Base-by-base conservation (phyloP, 2,888 invertebrate genomes). In the Hypselothyrea guttata region DNA sequence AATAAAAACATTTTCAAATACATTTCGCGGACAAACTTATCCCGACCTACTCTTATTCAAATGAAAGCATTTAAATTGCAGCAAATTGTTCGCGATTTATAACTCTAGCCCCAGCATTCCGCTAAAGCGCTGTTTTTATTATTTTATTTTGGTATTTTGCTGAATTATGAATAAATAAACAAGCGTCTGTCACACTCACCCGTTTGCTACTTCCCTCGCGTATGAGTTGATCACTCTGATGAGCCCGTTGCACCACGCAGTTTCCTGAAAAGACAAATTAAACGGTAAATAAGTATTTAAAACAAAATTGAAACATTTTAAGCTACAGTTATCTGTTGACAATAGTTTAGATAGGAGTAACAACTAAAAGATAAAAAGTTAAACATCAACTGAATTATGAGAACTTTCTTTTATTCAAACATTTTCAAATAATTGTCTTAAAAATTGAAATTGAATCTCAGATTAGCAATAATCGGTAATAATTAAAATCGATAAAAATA, bases 161-260 rank as follows among this genome's bases (percentile, higher is more conserved):
- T 15, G 15, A 1, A 4, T 9, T 15, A 34, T 0, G 13, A 35
- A 8, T 13, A 13, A 13, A 8, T n/a, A n/a, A n/a, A n/a, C n/a
- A n/a, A n/a, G n/a, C n/a, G 12, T 9, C 7, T 12, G 28, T 18
- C 0, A 13, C 1, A 83, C 88, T 93, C 90, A 96, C 97, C 91
- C 97, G 91, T 90, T 95, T 94, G 70, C 95, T 95, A 83, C 95
- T 95, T 45, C 96, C 96, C 91, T 96, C 96, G 78, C 94, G 93
- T 82, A 97, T 96, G 77, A 94, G 94, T 90, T 96, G 96, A 89
- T 95, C 95, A 68, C 94, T 94, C 85, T 94, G 94, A 86, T 94
- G 94, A 34, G 95, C 94, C 74, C 96, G 94, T 90, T 95, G 95
- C 45, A 95, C 95, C 49, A 95, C 94, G 88, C 96, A 97, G 86